These are phyloP conservation scores for Ptychoptera contaminata DNA, from an alignment of 2,888 invertebrate species.

Conservation along the genomic window DNA sequence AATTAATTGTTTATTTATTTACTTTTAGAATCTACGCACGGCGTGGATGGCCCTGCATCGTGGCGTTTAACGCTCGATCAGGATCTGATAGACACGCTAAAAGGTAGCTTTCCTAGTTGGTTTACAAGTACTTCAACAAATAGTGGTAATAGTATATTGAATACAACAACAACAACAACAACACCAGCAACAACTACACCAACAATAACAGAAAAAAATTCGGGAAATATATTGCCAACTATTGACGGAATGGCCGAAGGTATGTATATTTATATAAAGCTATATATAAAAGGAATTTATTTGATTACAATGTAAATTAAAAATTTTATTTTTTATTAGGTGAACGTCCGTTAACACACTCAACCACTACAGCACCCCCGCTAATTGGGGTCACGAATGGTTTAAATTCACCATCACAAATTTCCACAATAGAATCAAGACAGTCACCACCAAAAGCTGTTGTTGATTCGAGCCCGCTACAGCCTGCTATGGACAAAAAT, in stretches of 20 bases:
- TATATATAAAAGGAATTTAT: background rate
- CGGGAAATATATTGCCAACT: constrained; percentile 24
- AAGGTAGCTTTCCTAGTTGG: constrained; percentile 88
- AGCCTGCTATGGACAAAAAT: constrained; percentile 88
- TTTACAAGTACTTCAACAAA: constrained; percentile 42
- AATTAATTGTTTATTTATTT: constrained; percentile 11
- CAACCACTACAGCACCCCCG: constrained; percentile 12
- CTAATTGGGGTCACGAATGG: constrained; percentile 26
- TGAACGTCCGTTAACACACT: constrained; percentile 25
- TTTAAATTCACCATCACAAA: constrained; percentile 20
- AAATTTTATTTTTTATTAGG: constrained; percentile 15
- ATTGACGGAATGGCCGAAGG: constrained; percentile 32
- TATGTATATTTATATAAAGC: constrained; percentile 10
- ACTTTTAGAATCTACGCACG: constrained; percentile 58
- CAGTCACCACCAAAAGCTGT: constrained; percentile 77
- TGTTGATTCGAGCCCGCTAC: constrained; percentile 87
- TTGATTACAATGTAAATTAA: background rate
- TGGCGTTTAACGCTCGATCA: constrained; percentile 88
- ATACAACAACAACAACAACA: constrained; percentile 23
- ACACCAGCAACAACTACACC: constrained; percentile 12
- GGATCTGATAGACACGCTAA: constrained; percentile 82
- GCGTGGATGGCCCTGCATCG: constrained; percentile 62
- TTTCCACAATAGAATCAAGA: constrained; percentile 22
- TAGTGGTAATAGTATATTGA: constrained; percentile 13
- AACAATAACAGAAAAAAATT: constrained; percentile 8